These are phyloP conservation scores for Lasioglossum vierecki DNA, from an alignment of 2,888 invertebrate genomes.

Conservation along the genomic window DNA sequence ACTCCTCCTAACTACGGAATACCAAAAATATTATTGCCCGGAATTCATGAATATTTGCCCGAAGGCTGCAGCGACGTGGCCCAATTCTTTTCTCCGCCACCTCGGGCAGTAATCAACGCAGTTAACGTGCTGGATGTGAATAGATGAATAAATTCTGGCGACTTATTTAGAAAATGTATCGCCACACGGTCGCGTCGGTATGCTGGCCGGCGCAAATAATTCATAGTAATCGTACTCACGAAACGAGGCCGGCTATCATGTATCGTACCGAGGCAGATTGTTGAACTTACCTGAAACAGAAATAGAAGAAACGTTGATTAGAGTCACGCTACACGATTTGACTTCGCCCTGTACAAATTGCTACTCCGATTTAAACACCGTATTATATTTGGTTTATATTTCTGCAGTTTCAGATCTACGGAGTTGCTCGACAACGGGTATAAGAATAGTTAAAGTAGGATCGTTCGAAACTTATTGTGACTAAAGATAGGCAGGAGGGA, in stretches of 20 bases:
- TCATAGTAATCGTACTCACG: conserved; percentile 19
- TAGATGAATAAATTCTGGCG: conserved; percentile 5
- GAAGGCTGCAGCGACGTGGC: neutral
- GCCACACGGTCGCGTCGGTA: neutral
- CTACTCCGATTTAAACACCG: neutral
- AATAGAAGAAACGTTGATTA: conserved; percentile 8
- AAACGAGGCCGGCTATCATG: conserved; percentile 17
- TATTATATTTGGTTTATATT: neutral
- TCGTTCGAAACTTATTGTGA: neutral
- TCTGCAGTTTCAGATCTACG: neutral
- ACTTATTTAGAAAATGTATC: conserved; percentile 8
- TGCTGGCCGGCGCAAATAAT: conserved; percentile 7
- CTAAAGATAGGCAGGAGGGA: neutral
- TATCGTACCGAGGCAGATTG: neutral
- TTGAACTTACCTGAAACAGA: conserved; percentile 60
- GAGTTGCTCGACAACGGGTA: neutral
- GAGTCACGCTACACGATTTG: neutral
- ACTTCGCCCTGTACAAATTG: neutral
- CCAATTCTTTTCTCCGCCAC: neutral
- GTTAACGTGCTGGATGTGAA: neutral
- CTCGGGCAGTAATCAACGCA: neutral
- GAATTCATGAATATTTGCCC: neutral
- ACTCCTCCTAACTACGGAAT: neutral
- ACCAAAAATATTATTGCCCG: neutral
- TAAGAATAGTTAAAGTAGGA: neutral